These are phyloP conservation scores for Atrichornis clamosus DNA, from an alignment of 2,113 vertebrate genomes.

Conservation along the genomic window DNA sequence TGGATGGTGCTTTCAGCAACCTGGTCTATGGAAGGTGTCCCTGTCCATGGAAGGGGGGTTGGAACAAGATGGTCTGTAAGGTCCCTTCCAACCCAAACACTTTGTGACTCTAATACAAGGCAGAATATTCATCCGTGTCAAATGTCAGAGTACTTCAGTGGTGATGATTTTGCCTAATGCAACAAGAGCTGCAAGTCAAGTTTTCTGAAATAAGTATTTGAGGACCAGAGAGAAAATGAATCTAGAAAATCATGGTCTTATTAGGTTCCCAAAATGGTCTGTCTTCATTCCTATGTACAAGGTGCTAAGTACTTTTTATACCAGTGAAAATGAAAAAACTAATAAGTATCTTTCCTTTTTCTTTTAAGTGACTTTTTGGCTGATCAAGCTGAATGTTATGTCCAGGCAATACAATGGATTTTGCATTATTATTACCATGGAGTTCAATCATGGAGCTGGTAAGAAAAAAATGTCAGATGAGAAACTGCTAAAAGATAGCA, in stretches of 20 bases:
- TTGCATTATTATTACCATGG: slow-evolving; percentile 98
- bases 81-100: not conserved
- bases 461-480: slow-evolving; percentile 31
- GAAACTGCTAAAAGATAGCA: not conserved
- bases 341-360: not conserved
- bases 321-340: not conserved
- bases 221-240: not conserved
- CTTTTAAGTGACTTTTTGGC: slow-evolving; percentile 90
- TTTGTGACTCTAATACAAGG: not conserved
- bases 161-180: not conserved
- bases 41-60: not conserved
- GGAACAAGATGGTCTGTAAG: not conserved
- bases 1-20: not conserved
- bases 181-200: not conserved
- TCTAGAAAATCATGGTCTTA: not conserved
- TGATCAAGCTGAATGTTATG: slow-evolving; percentile 89
- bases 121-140: not conserved
- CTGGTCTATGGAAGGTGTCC: not conserved
- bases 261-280: not conserved
- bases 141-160: not conserved
- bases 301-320: not conserved
- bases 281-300: not conserved
- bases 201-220: not conserved
- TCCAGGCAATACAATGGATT: slow-evolving; percentile 98
- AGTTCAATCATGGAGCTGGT: slow-evolving; percentile 99